phyloP scores from a whole-genome alignment of 2,888 invertebrate genomes.

The Meganola albula region DNA sequence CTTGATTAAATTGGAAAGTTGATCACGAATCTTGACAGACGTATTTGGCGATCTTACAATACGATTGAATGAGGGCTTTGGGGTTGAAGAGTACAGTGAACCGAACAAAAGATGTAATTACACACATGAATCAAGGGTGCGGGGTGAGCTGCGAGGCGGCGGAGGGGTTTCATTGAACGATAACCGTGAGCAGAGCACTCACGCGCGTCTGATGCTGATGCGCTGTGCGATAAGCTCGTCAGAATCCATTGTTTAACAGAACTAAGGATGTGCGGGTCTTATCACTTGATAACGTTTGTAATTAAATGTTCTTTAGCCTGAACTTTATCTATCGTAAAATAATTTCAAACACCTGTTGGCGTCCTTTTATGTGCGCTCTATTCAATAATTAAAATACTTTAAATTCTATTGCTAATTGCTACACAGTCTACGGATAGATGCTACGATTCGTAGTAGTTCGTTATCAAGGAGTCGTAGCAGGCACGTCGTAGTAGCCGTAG shows the following conservation, averaged over 20 bases:
- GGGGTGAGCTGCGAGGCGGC: conserved; percentile 35
- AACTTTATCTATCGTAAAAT: no score
- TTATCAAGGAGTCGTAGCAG: no score
- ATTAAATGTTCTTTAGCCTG: conserved; percentile 32
- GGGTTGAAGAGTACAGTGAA: conserved; percentile 44
- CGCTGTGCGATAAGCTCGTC: conserved; percentile 44
- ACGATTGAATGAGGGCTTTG: conserved; percentile 45
- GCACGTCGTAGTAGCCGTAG: no score
- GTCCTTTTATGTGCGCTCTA: no score
- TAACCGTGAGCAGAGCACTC: conserved; percentile 55
- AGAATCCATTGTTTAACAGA: conserved; percentile 48
- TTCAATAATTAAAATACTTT: no score
- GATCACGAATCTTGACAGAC: conserved; percentile 44
- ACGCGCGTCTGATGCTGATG: conserved; percentile 49
- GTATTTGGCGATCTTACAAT: conserved; percentile 51
- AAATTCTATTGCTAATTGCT: no score
- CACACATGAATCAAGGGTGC: conserved; percentile 73
- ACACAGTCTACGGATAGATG: no score
- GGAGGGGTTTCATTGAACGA: conserved; percentile 40
- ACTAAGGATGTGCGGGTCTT: conserved; percentile 53
- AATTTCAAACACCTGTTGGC: no score
- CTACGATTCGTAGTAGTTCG: no score
- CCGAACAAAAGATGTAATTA: conserved; percentile 76
- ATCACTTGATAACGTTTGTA: conserved; percentile 51
- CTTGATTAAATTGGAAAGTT: conserved; percentile 54